Conservation (phyloP, 2,888 invertebrate species). For the Deilephila elpenor region DNA sequence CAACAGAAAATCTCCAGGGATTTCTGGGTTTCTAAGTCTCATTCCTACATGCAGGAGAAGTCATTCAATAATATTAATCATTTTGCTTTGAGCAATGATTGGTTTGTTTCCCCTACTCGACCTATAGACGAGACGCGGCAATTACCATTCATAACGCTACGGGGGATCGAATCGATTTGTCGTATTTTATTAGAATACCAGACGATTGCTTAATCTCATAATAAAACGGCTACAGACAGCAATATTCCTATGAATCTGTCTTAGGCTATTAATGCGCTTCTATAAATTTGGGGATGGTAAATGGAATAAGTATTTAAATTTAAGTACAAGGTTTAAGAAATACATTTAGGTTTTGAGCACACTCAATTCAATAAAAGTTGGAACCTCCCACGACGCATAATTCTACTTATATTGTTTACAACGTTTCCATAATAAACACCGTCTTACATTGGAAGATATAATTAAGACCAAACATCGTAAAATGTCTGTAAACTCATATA, state of each 20-base stretch:
- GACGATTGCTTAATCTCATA: too few relatives aligned
- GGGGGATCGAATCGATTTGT: constrained; percentile 6
- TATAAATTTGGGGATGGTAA: too few relatives aligned
- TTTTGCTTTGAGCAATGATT: neutral
- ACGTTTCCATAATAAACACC: neutral
- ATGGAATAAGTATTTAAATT: too few relatives aligned
- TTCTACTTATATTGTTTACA: neutral
- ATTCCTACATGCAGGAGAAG: neutral
- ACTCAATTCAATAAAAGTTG: neutral
- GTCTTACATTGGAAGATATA: neutral
- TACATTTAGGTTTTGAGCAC: neutral
- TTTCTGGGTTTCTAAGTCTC: neutral
- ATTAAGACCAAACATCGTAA: neutral
- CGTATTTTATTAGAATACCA: neutral
- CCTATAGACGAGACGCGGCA: neutral
- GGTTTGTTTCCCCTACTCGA: constrained; percentile 5
- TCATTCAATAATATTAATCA: neutral
- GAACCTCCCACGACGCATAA: neutral
- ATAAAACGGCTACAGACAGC: too few relatives aligned
- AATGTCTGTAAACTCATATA: neutral
- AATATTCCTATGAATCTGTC: too few relatives aligned
- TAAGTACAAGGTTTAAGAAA: neutral
- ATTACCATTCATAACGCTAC: neutral
- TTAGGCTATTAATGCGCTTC: too few relatives aligned
- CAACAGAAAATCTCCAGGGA: too few relatives aligned